phyloP scores from a whole-genome alignment of 37 sponge, comb jelly and placozoan genomes.

The Crambe crambe region DNA sequence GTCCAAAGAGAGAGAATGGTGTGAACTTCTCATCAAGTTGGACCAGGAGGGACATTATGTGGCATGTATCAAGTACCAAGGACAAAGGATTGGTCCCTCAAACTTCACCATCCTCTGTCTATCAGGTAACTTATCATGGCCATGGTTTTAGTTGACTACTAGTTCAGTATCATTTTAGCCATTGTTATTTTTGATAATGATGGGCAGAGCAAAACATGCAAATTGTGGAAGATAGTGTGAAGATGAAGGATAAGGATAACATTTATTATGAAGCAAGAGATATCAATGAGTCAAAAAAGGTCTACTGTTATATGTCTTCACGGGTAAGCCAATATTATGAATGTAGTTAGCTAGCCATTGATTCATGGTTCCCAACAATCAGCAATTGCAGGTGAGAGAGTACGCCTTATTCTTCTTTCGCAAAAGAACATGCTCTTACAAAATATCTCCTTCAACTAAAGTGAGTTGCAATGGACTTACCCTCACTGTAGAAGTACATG shows the following conservation, averaged over 20 bases:
- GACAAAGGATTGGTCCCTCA: constrained; percentile 22
- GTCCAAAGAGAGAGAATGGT: background rate
- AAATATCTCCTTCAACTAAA: constrained; percentile 73
- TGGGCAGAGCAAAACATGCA: constrained; percentile 29
- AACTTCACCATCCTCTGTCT: constrained; percentile 34
- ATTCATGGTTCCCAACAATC: no score
- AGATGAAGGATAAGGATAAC: constrained; percentile 45
- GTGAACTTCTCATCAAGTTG: constrained; percentile 72
- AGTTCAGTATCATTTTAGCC: background rate
- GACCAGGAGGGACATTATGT: constrained; percentile 44
- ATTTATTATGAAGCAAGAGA: constrained; percentile 58
- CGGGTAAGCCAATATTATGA: no score
- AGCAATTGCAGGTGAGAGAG: constrained; percentile 86
- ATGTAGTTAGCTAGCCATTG: no score
- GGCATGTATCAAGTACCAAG: constrained; percentile 55
- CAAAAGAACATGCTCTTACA: constrained; percentile 57
- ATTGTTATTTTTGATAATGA: background rate
- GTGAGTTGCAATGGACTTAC: constrained; percentile 44
- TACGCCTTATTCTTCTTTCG: constrained; percentile 70
- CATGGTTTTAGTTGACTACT: no score
- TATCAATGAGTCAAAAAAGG: constrained; percentile 47
- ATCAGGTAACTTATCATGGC: constrained; percentile 24
- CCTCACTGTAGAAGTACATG: no score
- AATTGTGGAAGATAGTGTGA: constrained; percentile 53
- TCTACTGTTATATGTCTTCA: constrained; percentile 80